These are phyloP conservation scores for Prostheceraeus crozeri DNA, from an alignment of 2,888 invertebrate genomes.

Conservation along the genomic window DNA sequence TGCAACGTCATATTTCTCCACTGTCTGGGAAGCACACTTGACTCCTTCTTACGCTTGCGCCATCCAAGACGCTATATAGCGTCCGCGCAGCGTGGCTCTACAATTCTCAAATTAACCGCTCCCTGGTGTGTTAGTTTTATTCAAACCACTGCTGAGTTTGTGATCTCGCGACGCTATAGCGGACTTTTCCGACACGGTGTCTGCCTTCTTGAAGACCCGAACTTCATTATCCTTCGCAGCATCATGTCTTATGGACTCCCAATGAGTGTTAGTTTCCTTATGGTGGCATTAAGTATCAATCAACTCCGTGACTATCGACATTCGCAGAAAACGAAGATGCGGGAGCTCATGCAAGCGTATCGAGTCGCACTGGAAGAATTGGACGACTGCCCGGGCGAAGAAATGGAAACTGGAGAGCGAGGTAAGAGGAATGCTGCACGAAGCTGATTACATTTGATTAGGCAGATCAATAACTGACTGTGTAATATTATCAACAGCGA, in stretches of 20 bases:
- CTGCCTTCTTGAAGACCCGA: constrained; percentile 42
- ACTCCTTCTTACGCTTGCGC: constrained; percentile 42
- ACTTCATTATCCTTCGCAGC: constrained; percentile 42
- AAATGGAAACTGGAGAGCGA: too few species aligned
- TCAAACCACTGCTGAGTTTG: constrained; percentile 43
- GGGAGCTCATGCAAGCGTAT: constrained; percentile 11
- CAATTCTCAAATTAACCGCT: constrained; percentile 43
- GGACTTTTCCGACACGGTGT: constrained; percentile 32
- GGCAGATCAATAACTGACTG: too few species aligned
- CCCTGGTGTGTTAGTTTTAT: constrained; percentile 42
- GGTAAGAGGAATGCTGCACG: too few species aligned
- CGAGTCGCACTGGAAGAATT: background rate
- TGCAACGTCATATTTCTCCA: constrained; percentile 44
- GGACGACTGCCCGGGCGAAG: too few species aligned
- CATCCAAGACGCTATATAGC: constrained; percentile 41
- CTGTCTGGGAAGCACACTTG: constrained; percentile 42
- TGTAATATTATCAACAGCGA: too few species aligned
- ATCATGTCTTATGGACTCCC: constrained; percentile 41
- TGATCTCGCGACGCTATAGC: constrained; percentile 39
- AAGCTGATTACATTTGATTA: too few species aligned
- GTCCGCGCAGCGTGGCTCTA: constrained; percentile 38
- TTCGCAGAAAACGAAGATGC: background rate
- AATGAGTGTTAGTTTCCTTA: constrained; percentile 30
- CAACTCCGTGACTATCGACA: constrained; percentile 25
- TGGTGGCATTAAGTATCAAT: constrained; percentile 13